phyloP scores from a whole-genome alignment of 1,140 invertebrate genomes.

The Lepidotrigona ventralis region DNA sequence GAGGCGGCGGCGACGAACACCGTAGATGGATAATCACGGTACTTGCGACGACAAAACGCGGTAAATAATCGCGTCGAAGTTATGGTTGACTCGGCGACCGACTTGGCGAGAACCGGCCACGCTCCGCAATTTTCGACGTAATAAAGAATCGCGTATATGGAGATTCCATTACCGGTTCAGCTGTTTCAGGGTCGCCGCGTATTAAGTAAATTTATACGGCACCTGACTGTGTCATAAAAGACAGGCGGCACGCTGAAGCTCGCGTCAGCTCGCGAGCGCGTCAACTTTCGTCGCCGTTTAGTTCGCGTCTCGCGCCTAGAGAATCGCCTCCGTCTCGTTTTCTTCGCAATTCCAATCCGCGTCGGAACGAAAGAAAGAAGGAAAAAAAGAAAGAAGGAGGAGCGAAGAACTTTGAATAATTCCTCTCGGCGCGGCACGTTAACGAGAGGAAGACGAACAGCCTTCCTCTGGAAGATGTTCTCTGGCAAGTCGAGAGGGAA shows the following conservation, averaged over 20 bases:
- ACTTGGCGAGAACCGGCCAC: conserved; percentile 49
- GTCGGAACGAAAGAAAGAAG: background rate
- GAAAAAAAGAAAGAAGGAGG: conserved; percentile 18
- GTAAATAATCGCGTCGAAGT: conserved; percentile 3
- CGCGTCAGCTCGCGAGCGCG: conserved; percentile 28
- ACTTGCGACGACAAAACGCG: conserved; percentile 1
- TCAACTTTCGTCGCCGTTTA: conserved; percentile 58
- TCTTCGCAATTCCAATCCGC: conserved; percentile 48
- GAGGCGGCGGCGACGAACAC: background rate
- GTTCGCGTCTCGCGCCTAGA: conserved; percentile 12
- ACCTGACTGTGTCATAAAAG: conserved; percentile 67
- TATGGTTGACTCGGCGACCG: conserved; percentile 6
- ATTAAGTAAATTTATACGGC: conserved; percentile 67
- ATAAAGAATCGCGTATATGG: conserved; percentile 65
- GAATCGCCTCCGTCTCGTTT: background rate
- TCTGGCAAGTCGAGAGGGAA: background rate
- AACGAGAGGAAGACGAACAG: conserved; percentile 26
- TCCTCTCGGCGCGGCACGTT: background rate
- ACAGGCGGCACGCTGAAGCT: conserved; percentile 56
- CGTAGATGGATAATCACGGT: background rate
- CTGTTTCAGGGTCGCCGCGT: conserved; percentile 62
- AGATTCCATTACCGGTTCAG: conserved; percentile 64
- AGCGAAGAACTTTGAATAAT: background rate
- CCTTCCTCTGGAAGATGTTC: no score
- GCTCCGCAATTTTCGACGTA: conserved; percentile 62